A percentile compares a stretch with the other conserved stretches of the same genome.
Evolutionary conservation across 2,888 invertebrate genomes (phyloP).

Genomic region (Ormyrus pomaceus): DNA sequence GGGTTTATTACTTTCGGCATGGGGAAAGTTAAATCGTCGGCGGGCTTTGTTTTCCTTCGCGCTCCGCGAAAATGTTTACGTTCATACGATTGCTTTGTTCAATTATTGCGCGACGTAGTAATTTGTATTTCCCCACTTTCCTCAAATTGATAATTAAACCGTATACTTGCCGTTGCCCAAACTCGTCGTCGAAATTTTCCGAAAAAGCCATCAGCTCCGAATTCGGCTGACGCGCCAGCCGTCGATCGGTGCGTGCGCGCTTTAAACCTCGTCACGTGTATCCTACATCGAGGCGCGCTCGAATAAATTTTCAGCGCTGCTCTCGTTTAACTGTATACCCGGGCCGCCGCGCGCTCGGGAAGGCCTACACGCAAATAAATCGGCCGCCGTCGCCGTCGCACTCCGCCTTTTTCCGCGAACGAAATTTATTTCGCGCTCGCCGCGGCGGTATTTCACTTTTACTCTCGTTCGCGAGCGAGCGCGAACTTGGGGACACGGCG

Average conservation of each 20-base stretch:
- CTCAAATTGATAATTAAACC: no score
- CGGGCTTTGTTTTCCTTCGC: no score
- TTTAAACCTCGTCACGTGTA: constrained; percentile 48
- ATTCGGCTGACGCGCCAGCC: no score
- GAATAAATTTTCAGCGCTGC: constrained; percentile 12
- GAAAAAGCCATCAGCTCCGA: no score
- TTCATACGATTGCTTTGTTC: no score
- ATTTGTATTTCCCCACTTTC: no score
- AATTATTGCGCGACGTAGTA: no score
- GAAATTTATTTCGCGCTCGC: constrained; percentile 32
- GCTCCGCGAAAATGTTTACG: no score
- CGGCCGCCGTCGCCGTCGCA: neutral
- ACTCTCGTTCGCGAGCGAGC: constrained; percentile 36
- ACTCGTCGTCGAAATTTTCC: no score
- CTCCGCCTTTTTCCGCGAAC: constrained; percentile 14
- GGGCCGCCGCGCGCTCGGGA: neutral
- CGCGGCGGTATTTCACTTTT: constrained; percentile 42
- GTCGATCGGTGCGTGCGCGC: neutral
- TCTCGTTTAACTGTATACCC: constrained; percentile 32
- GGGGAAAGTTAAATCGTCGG: no score
- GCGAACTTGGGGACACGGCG: neutral
- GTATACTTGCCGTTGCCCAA: no score
- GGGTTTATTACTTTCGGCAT: no score
- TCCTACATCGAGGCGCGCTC: constrained; percentile 39
- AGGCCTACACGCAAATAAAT: constrained; percentile 30